Evolutionary conservation across 2,888 invertebrate genomes (phyloP).

Genomic region (Acanthosepion esculentum): DNA sequence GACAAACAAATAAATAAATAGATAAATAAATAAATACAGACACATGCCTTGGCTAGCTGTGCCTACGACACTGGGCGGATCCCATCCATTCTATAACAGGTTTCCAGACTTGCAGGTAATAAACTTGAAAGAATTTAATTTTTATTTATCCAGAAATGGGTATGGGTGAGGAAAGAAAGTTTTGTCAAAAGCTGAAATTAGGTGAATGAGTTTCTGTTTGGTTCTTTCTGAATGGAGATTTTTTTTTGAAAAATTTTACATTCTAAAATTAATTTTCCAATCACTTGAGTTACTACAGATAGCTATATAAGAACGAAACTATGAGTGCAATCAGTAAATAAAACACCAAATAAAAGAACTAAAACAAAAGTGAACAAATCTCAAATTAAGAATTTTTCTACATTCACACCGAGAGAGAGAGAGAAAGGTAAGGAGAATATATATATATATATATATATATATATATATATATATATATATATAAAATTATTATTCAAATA

Average conservation of each 20-base stretch:
- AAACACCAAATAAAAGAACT: too few species aligned
- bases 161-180: too few species aligned
- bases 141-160: too few species aligned
- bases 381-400: background rate
- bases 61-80: background rate
- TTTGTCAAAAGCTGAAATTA: background rate
- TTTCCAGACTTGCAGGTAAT: background rate
- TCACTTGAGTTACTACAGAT: background rate
- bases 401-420: background rate
- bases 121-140: background rate
- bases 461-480: too few species aligned
- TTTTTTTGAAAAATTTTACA: background rate
- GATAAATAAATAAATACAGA: background rate
- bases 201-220: too few species aligned
- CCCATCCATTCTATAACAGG: constrained; percentile 11
- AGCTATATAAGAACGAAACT: background rate
- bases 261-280: background rate
- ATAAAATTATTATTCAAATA: too few species aligned
- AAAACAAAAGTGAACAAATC: background rate
- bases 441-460: too few species aligned
- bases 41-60: background rate
- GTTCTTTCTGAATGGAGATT: too few species aligned
- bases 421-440: background rate
- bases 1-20: background rate
- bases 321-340: too few species aligned